phyloP scores from a whole-genome alignment of 2,113 vertebrate species.

The Hydrochoerus hydrochaeris region DNA sequence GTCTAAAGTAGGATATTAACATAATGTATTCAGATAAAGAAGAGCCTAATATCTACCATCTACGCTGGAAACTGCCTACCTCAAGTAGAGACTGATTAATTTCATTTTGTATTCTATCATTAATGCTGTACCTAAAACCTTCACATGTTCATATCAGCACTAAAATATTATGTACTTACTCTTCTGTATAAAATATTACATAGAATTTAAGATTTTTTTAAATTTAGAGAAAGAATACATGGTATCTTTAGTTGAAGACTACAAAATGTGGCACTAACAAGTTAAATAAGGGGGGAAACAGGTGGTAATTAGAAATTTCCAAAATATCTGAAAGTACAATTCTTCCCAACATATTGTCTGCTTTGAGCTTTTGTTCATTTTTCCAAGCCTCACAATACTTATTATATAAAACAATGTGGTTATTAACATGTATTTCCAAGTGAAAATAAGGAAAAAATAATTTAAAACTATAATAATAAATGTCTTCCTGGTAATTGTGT shows the following conservation, averaged over 20 bases:
- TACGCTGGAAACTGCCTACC: neutral
- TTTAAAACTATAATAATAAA: neutral
- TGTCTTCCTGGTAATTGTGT: neutral
- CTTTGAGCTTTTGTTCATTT: neutral
- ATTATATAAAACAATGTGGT: neutral
- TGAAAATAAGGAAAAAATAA: neutral
- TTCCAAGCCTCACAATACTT: neutral
- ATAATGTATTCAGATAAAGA: neutral
- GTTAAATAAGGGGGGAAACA: neutral
- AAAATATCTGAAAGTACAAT: neutral
- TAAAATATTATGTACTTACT: neutral
- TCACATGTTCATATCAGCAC: neutral
- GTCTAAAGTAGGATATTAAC: neutral
- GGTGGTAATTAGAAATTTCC: neutral
- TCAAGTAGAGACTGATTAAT: neutral
- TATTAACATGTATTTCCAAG: neutral
- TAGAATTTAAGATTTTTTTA: neutral
- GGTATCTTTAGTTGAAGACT: neutral
- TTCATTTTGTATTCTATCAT: neutral
- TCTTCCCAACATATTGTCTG: neutral
- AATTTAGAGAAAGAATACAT: neutral
- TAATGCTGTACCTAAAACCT: neutral
- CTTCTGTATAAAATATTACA: neutral
- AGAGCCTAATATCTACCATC: conserved; percentile 4
- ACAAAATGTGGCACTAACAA: neutral